Base-by-base conservation (phyloP, 2,113 vertebrate genomes). In the Cephalopterus ornatus region DNA sequence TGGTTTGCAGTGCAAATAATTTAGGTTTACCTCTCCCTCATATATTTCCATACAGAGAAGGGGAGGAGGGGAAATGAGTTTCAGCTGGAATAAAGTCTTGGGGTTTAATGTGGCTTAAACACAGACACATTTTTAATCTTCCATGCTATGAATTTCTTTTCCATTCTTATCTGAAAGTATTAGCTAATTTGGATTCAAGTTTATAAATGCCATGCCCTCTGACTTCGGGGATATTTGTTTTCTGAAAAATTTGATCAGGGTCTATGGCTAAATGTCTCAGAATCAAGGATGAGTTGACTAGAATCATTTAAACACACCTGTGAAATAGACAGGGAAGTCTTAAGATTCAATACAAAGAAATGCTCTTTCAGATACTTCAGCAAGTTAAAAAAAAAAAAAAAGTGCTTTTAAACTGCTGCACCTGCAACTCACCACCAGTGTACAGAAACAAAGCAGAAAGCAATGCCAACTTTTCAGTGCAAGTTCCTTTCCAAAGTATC, bases 1-100 rank as follows among this genome's bases (percentile, higher is more conserved):
- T 89, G 96, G 80, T 86, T 95, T 94, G 55, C 81, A 82, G 47
- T 76, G 85, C 91, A 88, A 94, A 93, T 83, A 92, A 93, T 94
- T 92, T 92, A 85, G 71, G 71, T 79, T 90, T 92, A 59, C 73
- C 79, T 17, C 59, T 56, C 27, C 37, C 18, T 39, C 24, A 19
- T 79, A 77, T 53, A 92, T 82, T 90, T 93, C 85, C 83, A 37
- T 62, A 83, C 32, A 90, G 67, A 94, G 63, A 85, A 70, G 26
- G 13, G 58, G 46, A 92, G n/a, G 59, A 72, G 41, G 37, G 49
- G 30, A 88, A 96, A 97, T 97, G 63, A 92, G 28, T 94, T 92
- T 96, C 92, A 96, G 75, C 83, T 92, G 91, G 58, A 76, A 12
- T 73, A 50, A 95, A 94, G 88, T 86, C 82, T 93, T 85, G 59